Evolutionary conservation across 2,113 vertebrate species (phyloP).

Genomic region (Oryzias curvinotus): DNA sequence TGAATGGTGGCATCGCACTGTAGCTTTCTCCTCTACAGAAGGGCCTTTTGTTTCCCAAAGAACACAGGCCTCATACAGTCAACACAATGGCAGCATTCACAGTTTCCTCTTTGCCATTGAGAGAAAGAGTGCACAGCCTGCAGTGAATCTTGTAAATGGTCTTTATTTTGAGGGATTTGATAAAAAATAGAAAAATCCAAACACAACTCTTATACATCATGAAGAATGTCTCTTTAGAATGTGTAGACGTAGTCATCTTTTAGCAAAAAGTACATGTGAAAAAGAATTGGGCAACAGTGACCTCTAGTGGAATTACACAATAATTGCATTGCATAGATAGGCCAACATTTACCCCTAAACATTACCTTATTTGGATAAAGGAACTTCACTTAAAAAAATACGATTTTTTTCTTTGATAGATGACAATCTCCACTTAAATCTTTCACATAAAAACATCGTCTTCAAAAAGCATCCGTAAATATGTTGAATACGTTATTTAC

Average conservation of each 20-base stretch:
- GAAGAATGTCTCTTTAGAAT: background rate
- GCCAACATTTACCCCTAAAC: too few species aligned
- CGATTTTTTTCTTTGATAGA: too few species aligned
- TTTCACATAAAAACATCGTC: too few species aligned
- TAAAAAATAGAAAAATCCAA: background rate
- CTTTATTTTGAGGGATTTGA: too few species aligned
- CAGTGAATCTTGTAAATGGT: too few species aligned
- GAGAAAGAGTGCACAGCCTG: background rate
- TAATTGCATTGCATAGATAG: background rate
- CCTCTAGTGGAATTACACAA: constrained; percentile 59
- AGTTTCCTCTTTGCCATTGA: constrained; percentile 27
- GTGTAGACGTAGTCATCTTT: background rate
- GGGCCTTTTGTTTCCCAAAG: constrained; percentile 59
- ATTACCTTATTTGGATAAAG: too few species aligned
- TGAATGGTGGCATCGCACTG: constrained; percentile 56
- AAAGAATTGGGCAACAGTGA: constrained; percentile 34
- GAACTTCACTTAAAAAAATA: too few species aligned
- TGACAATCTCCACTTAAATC: too few species aligned
- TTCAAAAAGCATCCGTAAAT: too few species aligned
- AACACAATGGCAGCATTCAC: constrained; percentile 68
- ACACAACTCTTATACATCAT: background rate
- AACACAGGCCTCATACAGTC: constrained; percentile 60
- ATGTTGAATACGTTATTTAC: too few species aligned
- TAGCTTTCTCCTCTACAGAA: constrained; percentile 49
- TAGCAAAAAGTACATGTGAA: background rate